Conservation (phyloP, 30 jellyfish, hydroid and myxozoan species). For the Pseudorhiza aurosa region DNA sequence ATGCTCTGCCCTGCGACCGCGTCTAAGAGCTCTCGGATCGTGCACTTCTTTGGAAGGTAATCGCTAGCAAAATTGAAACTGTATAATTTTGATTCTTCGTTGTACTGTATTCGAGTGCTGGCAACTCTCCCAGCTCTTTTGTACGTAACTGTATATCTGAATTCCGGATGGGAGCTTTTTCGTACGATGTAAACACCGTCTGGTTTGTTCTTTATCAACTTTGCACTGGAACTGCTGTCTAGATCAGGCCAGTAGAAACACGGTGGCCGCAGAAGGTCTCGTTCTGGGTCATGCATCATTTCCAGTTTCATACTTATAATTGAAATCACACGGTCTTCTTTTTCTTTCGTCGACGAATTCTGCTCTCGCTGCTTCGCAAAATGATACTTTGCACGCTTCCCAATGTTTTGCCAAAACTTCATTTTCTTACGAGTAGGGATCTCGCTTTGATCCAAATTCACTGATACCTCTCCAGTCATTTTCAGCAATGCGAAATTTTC, state of each 20-base stretch:
- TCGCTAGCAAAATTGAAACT: slow-evolving; percentile 39
- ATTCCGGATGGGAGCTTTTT: slow-evolving; percentile 39
- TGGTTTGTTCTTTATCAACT: slow-evolving; percentile 5
- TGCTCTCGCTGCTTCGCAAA: neutral
- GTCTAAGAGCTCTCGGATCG: slow-evolving; percentile 27
- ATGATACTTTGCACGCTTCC: neutral
- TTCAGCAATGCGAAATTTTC: neutral
- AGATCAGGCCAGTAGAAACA: slow-evolving; percentile 64
- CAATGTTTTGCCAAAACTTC: neutral
- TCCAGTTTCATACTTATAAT: neutral
- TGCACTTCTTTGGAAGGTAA: slow-evolving; percentile 12
- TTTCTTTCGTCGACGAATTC: neutral
- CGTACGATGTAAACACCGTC: slow-evolving; percentile 51
- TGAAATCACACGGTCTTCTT: neutral
- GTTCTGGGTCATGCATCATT: slow-evolving; percentile 10
- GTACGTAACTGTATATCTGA: slow-evolving; percentile 42
- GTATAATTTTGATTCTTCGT: slow-evolving; percentile 14
- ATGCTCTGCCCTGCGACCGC: slow-evolving; percentile 1
- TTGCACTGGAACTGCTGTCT: neutral
- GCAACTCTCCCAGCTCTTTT: slow-evolving; percentile 48
- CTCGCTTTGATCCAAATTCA: neutral
- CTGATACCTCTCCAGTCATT: neutral
- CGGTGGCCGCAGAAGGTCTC: slow-evolving; percentile 26
- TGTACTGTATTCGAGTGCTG: slow-evolving; percentile 18
- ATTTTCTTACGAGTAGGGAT: neutral